Evolutionary conservation across 2,797 vertebrate genomes (phyloP).

Genomic region (Eulemur rubriventer): DNA sequence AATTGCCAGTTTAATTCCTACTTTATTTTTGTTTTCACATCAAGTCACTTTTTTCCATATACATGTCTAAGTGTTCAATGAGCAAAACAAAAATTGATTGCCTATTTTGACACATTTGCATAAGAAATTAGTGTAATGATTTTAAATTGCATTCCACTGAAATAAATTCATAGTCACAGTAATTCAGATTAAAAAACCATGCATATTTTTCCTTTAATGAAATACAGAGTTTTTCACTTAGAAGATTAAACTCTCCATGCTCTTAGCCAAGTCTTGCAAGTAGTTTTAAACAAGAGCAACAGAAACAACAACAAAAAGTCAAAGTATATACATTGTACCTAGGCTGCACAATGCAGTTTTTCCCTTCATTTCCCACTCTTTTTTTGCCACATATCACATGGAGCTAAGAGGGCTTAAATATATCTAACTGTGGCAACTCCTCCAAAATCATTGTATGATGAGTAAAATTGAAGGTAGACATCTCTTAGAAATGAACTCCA

Average conservation of each 20-base stretch:
- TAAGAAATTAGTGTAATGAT: constrained; percentile 67
- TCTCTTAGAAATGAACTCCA: neutral
- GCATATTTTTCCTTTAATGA: constrained; percentile 58
- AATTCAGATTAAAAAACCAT: constrained; percentile 53
- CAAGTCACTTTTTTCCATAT: constrained; percentile 12
- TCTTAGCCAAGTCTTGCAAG: constrained; percentile 14
- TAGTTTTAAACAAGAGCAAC: neutral
- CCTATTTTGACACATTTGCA: constrained; percentile 61
- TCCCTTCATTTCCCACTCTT: neutral
- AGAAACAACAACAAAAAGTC: neutral
- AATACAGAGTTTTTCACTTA: constrained; percentile 40
- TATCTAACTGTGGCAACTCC: neutral
- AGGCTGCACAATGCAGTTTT: neutral
- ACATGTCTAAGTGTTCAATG: constrained; percentile 54
- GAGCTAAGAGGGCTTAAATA: neutral
- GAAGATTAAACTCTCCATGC: constrained; percentile 46
- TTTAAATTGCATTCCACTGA: constrained; percentile 55
- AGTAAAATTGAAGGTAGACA: neutral
- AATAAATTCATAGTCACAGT: constrained; percentile 43
- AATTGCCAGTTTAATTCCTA: constrained; percentile 4
- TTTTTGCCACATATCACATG: neutral
- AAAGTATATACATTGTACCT: neutral
- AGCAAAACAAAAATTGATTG: constrained; percentile 53
- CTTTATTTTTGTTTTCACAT: constrained; percentile 45
- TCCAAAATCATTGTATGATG: neutral